phyloP scores from a whole-genome alignment of 1,140 invertebrate species.

The Venturia canescens region DNA sequence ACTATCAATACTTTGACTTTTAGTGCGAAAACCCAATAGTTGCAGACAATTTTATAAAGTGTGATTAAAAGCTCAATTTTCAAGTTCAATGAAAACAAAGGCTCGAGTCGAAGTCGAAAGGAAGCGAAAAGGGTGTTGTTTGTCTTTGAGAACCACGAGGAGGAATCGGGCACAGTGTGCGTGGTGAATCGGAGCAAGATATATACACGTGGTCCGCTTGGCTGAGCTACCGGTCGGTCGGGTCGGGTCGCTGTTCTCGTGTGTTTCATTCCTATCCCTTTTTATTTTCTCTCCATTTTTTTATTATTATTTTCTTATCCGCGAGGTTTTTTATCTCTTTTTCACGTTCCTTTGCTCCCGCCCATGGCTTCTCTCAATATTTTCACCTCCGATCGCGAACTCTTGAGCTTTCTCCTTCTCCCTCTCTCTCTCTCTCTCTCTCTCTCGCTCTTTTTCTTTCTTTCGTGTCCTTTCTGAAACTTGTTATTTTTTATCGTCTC shows the following conservation, averaged over 20 bases:
- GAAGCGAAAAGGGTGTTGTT: constrained; percentile 39
- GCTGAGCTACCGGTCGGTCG: constrained; percentile 72
- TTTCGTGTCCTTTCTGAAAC: no score
- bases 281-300: neutral
- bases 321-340: constrained; percentile 63
- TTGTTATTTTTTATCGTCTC: constrained; percentile 26
- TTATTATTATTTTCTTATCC: no score
- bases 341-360: constrained; percentile 42
- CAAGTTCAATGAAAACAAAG: neutral
- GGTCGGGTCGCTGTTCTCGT: constrained; percentile 72
- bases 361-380: constrained; percentile 36
- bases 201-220: constrained; percentile 60
- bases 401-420: constrained; percentile 5
- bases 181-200: constrained; percentile 69
- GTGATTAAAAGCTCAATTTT: neutral
- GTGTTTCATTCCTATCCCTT: constrained; percentile 61
- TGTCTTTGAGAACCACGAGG: constrained; percentile 69
- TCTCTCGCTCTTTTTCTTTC: constrained; percentile 7
- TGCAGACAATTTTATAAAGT: neutral
- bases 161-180: constrained; percentile 59
- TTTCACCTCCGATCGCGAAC: constrained; percentile 38
- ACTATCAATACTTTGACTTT: no score
- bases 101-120: neutral
- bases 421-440: constrained; percentile 43
- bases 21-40: no score